Base-by-base conservation (phyloP, 2,888 invertebrate species). In the Brenthis daphne region DNA sequence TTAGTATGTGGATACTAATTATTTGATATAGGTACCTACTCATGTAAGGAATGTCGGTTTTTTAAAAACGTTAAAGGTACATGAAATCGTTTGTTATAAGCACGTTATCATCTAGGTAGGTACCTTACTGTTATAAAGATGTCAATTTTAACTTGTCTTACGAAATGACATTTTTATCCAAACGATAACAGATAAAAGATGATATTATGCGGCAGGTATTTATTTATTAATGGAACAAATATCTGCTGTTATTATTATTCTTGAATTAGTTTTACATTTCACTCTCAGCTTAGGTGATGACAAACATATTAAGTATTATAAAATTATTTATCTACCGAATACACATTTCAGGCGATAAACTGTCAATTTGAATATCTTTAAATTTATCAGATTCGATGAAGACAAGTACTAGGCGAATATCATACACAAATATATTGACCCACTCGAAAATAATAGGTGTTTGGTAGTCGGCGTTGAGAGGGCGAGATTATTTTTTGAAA, bases 401-500 rank as follows among this genome's bases (percentile, higher is more conserved):
- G 74, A 75, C 70, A 72, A 74, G 71, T 73, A 67, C 68, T 73
- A 72, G 70, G 69, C 68, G 76, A 88, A 85, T 85, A 87, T 87
- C 85, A 83, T 84, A 82, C 77, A 81, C 81, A 87, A 86, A 87
- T 85, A 85, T 84, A 85, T 83, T 87, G 88, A 85, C 86, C 89
- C 91, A 92, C 92, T 92, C 88, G 88, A 91, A 83, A 81, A 77
- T 88, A 89, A 87, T 86, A 84, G 87, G 80, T 83, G 82, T 89
- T 89, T 83, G 90, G 91, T 84, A 86, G 89, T 82, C 68, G 76
- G 71, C 78, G 81, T 92, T 84, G 86, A 90, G 91, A 90, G 89
- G 87, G 80, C 74, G 90, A 92, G 92, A 92, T 92, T 89, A 92
- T 88, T 87, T 89, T 91, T 88, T 89, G 86, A 89, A 92, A 90